Base-by-base conservation (phyloP, 2,888 invertebrate genomes). In the Drosophila diplacantha region DNA sequence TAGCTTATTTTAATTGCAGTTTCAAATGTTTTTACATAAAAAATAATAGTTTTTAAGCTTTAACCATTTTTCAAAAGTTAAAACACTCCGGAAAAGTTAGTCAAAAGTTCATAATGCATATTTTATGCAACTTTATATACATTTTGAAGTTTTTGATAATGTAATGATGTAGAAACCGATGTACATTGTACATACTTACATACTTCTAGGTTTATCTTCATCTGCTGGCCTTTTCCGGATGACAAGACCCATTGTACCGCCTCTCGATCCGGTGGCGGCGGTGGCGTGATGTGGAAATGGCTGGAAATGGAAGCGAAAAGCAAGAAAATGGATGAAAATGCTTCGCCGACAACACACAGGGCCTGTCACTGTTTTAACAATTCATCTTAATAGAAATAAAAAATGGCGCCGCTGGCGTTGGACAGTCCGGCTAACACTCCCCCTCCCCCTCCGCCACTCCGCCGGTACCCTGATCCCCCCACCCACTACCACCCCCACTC, bases 351-450 rank as follows among this genome's bases (percentile, higher is more conserved):
- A 52, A 52, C 69, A 52, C 62, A 52, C 62, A 69, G 69, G 52
- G 51, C 66, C 77, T 77, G 77, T 77, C 77, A 76, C 68, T 69
- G 74, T 74, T 79, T 73, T 67, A 79, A 77, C 80, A 74, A 77
- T 77, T 77, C 79, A 77, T 77, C 77, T 77, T 77, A 77, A 77
- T 77, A 76, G 66, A 74, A 67, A 70, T 79, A 79, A 76, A 79
- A 77, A 77, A 77, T 76, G 79, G 79, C 74, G 68, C 69, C 76
- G 69, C 62, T 71, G 71, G 60, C 72, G 66, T 64, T 76, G 76
- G 67, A 71, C 79, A 73, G 76, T 75, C 57, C 47, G 41, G 49
- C 65, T 47, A 35, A 46, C 34, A 37, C 51, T 20, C 37, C 14
- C 12, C 35, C 50, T 3, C 1, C 41, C 4, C 5, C 43, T 4